phyloP scores from a whole-genome alignment of 1,140 invertebrate species.

The Pinna nobilis region DNA sequence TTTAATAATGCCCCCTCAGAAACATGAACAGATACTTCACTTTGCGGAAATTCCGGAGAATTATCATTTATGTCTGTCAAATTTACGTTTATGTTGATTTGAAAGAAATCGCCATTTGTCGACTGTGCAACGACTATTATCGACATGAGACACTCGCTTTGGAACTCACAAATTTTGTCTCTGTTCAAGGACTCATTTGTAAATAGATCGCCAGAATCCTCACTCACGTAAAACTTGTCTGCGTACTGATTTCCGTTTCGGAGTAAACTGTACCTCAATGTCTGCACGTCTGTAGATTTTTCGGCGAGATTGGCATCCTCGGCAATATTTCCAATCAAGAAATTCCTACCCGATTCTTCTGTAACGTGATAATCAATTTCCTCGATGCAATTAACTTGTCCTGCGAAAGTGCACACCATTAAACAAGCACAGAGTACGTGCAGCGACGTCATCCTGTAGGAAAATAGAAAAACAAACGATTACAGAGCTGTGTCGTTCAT shows the following conservation, averaged over 20 bases:
- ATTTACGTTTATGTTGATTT: slow-evolving; percentile 48
- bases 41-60: slow-evolving; percentile 40
- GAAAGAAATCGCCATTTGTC: slow-evolving; percentile 36
- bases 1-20: slow-evolving; percentile 81
- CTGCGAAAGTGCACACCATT: not conserved
- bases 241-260: slow-evolving; percentile 33
- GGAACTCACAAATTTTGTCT: slow-evolving; percentile 46
- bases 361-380: slow-evolving; percentile 24
- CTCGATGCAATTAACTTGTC: too few relatives aligned
- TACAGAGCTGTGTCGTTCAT: too few relatives aligned
- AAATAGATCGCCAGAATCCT: slow-evolving; percentile 34
- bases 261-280: slow-evolving; percentile 47
- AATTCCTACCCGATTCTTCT: slow-evolving; percentile 27
- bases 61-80: slow-evolving; percentile 61
- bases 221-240: slow-evolving; percentile 45
- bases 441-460: not conserved
- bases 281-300: slow-evolving; percentile 11
- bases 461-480: not conserved
- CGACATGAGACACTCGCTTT: slow-evolving; percentile 39
- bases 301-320: slow-evolving; percentile 30
- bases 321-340: slow-evolving; percentile 48
- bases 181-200: slow-evolving; percentile 49
- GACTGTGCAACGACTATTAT: slow-evolving; percentile 40
- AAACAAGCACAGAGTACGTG: not conserved
- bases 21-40: slow-evolving; percentile 40